phyloP scores from a whole-genome alignment of 2,888 invertebrate species.

The Sesia apiformis region DNA sequence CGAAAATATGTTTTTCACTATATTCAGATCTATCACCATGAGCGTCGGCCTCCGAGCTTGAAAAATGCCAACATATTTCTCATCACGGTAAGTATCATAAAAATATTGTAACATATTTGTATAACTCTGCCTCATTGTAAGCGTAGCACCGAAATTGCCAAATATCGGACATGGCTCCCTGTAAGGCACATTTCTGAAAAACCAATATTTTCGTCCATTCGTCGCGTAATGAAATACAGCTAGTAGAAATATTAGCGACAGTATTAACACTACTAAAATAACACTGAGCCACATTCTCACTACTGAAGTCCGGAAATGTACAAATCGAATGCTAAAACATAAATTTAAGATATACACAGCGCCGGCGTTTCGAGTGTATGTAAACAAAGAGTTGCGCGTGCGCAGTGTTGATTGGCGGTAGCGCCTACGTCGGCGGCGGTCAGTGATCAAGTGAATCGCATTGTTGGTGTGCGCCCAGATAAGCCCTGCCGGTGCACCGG shows the following conservation, averaged over 20 bases:
- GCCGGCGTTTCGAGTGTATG: slow-evolving; percentile 31
- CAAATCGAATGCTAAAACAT: neutral
- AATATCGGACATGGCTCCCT: slow-evolving; percentile 65
- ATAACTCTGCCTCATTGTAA: slow-evolving; percentile 54
- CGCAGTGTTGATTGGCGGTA: slow-evolving; percentile 14
- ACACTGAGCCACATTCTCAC: slow-evolving; percentile 40
- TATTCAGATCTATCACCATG: slow-evolving; percentile 52
- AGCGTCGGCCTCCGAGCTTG: slow-evolving; percentile 61
- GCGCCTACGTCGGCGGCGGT: slow-evolving; percentile 27
- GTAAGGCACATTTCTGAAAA: slow-evolving; percentile 49
- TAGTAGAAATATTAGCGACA: slow-evolving; percentile 34
- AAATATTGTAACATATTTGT: slow-evolving; percentile 51
- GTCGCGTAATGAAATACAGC: slow-evolving; percentile 49
- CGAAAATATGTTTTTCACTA: slow-evolving; percentile 49
- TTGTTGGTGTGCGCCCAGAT: slow-evolving; percentile 38
- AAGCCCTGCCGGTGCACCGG: slow-evolving; percentile 35
- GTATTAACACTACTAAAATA: slow-evolving; percentile 34
- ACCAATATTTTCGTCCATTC: slow-evolving; percentile 61
- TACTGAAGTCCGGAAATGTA: neutral
- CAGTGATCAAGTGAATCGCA: slow-evolving; percentile 45
- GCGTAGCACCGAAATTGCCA: slow-evolving; percentile 63
- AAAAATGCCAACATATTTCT: slow-evolving; percentile 59
- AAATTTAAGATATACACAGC: neutral
- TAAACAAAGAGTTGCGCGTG: slow-evolving; percentile 48
- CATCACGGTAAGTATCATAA: slow-evolving; percentile 41